Base-by-base conservation (phyloP, 1,140 invertebrate species). In the Drosophila seguyi region DNA sequence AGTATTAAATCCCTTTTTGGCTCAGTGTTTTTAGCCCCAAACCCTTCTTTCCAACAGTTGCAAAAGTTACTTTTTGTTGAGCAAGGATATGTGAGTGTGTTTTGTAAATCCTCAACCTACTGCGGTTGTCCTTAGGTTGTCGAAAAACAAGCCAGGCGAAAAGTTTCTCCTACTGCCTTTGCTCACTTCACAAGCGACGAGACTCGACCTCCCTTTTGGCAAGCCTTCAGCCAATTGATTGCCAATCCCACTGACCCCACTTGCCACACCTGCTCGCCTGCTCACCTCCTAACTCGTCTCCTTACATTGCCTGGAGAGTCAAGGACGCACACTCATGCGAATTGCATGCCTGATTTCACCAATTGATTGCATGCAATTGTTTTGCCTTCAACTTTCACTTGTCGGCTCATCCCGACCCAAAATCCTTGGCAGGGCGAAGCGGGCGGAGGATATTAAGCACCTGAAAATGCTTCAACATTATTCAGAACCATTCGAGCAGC, bases 281-380 rank as follows among this genome's bases (percentile, higher is more conserved):
- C 4, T 53, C 13, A 22, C 50, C 27, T 31, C 13, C 8, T 13
- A 6, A 1, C n/a, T 31, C 36, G 34, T 55, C 52, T 38, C 31
- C 10, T 29, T 36, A 14, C 42, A 59, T 62, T 65, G 59, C 16
- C 31, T n/a, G 20, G 31, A n/a, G 18, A 56, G 31, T 66, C 73
- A 75, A 75, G 72, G 72, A 45, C 61, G 29, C 44, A 39, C 55
- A 55, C 52, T 65, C 66, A 22, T 44, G 20, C 47, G 39, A 45
- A 75, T 73, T 60, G 71, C 71, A 74, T 61, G 68, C 45, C 56
- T 60, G 71, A 74, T 73, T 73, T 53, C 42, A 41, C 50, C 55
- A 41, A 77, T 62, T 73, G 67, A 79, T 81, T 77, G 72, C 77
- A 68, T 77, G 60, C 78, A 86, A 66, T 68, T 67, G 59, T 74